Conservation (phyloP, 2,888 invertebrate genomes). For the Acanthosoma haemorrhoidale region DNA sequence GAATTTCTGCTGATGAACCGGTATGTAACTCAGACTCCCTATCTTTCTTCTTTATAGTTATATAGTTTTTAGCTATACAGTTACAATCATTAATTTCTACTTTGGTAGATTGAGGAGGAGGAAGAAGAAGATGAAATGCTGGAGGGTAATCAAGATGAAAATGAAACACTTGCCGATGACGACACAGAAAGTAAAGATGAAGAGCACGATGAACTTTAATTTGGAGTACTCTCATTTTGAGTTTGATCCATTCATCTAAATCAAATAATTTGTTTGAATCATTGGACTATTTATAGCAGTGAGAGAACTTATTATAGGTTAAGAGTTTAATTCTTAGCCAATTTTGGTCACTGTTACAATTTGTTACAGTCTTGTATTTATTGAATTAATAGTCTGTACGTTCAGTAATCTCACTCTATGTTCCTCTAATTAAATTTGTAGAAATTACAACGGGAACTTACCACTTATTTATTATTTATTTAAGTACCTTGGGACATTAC, state of each 20-base stretch:
- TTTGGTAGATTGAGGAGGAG: constrained; percentile 34
- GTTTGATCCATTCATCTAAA: background rate
- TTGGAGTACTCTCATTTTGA: background rate
- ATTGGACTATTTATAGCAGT: background rate
- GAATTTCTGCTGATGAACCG: constrained; percentile 68
- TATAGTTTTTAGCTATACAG: background rate
- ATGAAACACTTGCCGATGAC: constrained; percentile 36
- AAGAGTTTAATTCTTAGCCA: background rate
- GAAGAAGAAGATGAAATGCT: constrained; percentile 39
- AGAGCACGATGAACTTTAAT: constrained; percentile 42
- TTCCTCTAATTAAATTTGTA: background rate
- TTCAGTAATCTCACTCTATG: background rate
- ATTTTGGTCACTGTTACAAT: background rate
- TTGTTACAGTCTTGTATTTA: background rate
- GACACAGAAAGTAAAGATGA: constrained; percentile 38
- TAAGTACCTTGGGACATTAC: background rate
- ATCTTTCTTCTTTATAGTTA: background rate
- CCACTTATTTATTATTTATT: background rate
- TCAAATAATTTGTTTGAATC: constrained; percentile 10
- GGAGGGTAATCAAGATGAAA: constrained; percentile 35
- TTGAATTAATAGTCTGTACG: background rate
- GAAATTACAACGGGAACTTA: background rate
- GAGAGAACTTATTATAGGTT: background rate
- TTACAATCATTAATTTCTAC: background rate
- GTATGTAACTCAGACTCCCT: constrained; percentile 31